Base-by-base conservation (phyloP, 2,888 invertebrate species). In the Lochmaea capreae region DNA sequence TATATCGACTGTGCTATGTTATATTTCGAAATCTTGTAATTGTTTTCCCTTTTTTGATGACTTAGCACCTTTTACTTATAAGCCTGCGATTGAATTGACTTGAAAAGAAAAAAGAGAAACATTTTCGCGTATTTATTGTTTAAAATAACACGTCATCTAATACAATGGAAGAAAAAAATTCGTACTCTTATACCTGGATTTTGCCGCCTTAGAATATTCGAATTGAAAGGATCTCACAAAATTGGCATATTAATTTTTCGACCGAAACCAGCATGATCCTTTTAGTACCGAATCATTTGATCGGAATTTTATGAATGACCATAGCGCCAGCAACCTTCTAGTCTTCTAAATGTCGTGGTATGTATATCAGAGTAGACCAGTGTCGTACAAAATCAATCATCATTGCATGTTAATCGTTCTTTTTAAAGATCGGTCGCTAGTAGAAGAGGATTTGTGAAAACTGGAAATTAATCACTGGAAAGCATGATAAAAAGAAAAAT, bases 221-320 rank as follows among this genome's bases (percentile, higher is more conserved):
- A 52, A 66, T 59, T 59, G 26, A 59, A 59, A 59, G n/a, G 59
- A 59, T 59, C 59, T 33, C 59, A 59, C 59, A 33, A 59, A 59
- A 59, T 33, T 33, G 59, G 59, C 33, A 16, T 33, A 63, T 43
- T 39, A 39, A 63, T 63, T 63, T 63, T 70, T 70, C 54, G 54
- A 58, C 54, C 26, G 58, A 71, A 65, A 65, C 52, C 71, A 71
- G 71, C 71, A 58, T 65, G 71, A 71, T 65, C 65, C 65, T 65
- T 65, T 71, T 71, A 71, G 43, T 71, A 57, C 71, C 71, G 65
- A 71, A 71, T 71, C 71, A 65, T 71, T 71, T 65, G 71, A 71
- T 71, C 71, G 71, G 71, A 33, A 71, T 71, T 54, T 58, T 65
- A 71, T 65, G 71, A 65, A 71, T 65, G 71, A 42, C 71, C 65